phyloP scores from a whole-genome alignment of 2,888 invertebrate species.

The Odontocolon sp. region DNA sequence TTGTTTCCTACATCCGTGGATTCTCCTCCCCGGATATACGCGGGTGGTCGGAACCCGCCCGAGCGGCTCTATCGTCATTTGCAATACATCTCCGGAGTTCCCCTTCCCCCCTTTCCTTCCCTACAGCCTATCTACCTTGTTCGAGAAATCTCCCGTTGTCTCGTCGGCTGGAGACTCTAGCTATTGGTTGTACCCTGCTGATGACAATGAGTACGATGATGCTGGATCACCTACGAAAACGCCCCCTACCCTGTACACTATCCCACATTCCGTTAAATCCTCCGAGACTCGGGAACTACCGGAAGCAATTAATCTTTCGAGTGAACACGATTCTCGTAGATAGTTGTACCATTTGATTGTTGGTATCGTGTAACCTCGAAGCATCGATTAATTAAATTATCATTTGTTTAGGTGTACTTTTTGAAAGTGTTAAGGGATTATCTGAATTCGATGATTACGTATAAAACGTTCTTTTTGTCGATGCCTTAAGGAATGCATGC shows the following conservation, averaged over 20 bases:
- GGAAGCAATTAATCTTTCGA: conserved; percentile 30
- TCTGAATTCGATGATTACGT: too few relatives aligned
- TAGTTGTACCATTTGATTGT: background rate
- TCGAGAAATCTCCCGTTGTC: conserved; percentile 27
- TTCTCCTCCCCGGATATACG: conserved; percentile 24
- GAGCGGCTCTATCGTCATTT: conserved; percentile 66
- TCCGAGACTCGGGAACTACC: background rate
- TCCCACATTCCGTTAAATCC: conserved; percentile 25
- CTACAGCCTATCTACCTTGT: background rate
- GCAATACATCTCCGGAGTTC: conserved; percentile 62
- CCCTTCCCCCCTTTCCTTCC: background rate
- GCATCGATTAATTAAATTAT: background rate
- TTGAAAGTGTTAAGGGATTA: too few relatives aligned
- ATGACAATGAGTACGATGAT: conserved; percentile 40
- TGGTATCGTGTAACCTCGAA: background rate
- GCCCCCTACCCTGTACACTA: conserved; percentile 5
- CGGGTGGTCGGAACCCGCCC: conserved; percentile 39
- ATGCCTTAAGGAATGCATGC: background rate
- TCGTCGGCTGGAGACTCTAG: conserved; percentile 16
- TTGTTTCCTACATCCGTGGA: conserved; percentile 68
- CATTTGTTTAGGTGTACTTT: too few relatives aligned
- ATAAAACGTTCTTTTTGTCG: background rate
- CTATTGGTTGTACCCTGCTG: conserved; percentile 4
- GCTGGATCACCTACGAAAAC: conserved; percentile 35
- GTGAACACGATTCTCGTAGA: conserved; percentile 6